phyloP scores from a whole-genome alignment of 2,888 invertebrate species.

The Lagria hirta region DNA sequence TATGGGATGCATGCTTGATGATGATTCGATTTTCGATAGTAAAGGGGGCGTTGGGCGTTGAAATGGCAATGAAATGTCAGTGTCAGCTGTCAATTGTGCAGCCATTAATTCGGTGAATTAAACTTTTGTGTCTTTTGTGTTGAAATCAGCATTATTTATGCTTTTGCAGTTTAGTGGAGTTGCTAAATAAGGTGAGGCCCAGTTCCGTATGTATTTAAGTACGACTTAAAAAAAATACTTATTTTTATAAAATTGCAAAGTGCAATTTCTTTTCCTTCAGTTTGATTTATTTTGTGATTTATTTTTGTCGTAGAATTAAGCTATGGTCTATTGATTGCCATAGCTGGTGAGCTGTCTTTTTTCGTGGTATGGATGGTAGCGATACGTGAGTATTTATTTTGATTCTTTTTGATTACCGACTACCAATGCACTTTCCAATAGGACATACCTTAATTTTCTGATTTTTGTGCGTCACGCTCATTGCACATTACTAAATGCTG shows the following conservation, averaged over 20 bases:
- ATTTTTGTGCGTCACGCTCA: no score
- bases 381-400: conserved; percentile 24
- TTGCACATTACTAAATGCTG: no score
- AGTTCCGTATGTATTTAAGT: not conserved
- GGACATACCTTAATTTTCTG: no score
- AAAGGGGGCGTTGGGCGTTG: conserved; percentile 3
- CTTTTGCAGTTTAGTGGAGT: not conserved
- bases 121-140: conserved; percentile 16
- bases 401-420: not conserved
- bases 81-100: conserved; percentile 20
- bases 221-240: no score
- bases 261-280: conserved; percentile 1
- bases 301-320: conserved; percentile 25
- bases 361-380: conserved; percentile 29
- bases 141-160: conserved; percentile 7
- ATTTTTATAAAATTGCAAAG: conserved; percentile 1
- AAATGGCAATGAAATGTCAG: conserved; percentile 12
- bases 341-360: conserved; percentile 22
- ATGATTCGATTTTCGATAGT: no score
- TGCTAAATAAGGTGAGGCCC: conserved; percentile 11
- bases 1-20: no score
- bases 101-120: conserved; percentile 26
- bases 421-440: no score
- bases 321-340: conserved; percentile 31
- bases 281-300: conserved; percentile 10